These are phyloP conservation scores for Leptinotarsa undecemlineata DNA, from an alignment of 1,140 invertebrate genomes.

Conservation along the genomic window DNA sequence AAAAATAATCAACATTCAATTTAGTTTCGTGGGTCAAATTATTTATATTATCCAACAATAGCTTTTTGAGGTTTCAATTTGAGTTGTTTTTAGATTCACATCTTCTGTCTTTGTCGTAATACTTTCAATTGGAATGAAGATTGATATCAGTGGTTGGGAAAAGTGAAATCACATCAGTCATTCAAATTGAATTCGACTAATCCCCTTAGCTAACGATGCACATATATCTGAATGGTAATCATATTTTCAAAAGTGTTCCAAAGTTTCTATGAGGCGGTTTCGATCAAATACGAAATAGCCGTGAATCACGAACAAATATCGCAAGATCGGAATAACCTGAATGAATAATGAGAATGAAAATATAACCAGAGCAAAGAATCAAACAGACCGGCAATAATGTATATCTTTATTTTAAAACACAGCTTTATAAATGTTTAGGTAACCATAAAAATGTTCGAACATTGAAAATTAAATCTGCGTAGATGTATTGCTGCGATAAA, in stretches of 20 bases:
- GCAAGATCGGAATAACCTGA: not conserved
- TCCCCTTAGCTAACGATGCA: not conserved
- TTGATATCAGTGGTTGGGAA: no score
- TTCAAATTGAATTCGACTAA: not conserved
- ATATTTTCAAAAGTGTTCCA: not conserved
- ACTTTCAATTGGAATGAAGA: no score
- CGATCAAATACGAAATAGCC: constrained; percentile 2
- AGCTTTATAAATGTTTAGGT: constrained; percentile 9
- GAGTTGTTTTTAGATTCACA: no score
- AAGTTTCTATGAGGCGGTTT: not conserved
- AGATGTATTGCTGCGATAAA: no score
- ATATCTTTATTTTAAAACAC: constrained; percentile 7
- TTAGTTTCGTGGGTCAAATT: no score
- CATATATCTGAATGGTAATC: not conserved
- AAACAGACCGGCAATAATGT: constrained; percentile 21
- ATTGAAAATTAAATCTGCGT: no score
- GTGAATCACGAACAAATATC: not conserved
- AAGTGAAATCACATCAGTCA: not conserved
- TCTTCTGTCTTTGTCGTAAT: no score
- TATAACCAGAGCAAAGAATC: constrained; percentile 31
- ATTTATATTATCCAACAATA: no score
- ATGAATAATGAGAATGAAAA: constrained; percentile 15
- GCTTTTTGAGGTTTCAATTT: no score
- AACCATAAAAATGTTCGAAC: not conserved
- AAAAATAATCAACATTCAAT: no score